phyloP scores from a whole-genome alignment of 2,797 vertebrate genomes.

The Crenuchus spilurus region DNA sequence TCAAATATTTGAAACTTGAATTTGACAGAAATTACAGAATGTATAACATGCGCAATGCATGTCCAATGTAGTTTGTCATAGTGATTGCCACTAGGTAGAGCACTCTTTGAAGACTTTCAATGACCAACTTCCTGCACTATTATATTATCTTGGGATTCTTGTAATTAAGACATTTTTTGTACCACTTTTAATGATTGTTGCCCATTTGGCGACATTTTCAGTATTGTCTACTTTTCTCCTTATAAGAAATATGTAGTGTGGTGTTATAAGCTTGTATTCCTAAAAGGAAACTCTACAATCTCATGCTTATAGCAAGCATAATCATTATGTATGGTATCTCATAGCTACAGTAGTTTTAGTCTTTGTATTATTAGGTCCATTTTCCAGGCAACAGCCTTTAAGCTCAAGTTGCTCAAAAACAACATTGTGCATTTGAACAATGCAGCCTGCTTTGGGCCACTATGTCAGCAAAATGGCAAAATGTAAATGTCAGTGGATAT shows the following conservation, averaged over 20 bases:
- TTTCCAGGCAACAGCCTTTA: neutral
- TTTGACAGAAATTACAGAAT: slow-evolving; percentile 31
- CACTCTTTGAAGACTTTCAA: neutral
- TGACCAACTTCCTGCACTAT: slow-evolving; percentile 1
- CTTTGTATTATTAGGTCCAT: neutral
- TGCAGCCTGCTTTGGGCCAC: slow-evolving; percentile 5
- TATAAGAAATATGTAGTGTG: slow-evolving; percentile 22
- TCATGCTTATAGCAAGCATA: neutral
- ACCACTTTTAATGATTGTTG: slow-evolving; percentile 13
- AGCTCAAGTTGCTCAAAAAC: neutral
- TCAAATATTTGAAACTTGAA: slow-evolving; percentile 45
- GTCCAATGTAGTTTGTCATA: neutral
- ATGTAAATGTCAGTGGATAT: slow-evolving; percentile 22
- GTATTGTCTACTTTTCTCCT: slow-evolving; percentile 22
- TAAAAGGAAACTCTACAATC: neutral
- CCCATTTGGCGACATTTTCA: slow-evolving; percentile 25
- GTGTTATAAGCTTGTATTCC: slow-evolving; percentile 12
- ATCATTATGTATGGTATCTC: neutral
- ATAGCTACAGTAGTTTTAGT: neutral
- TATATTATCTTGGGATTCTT: neutral
- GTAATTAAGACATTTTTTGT: neutral
- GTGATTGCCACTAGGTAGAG: neutral
- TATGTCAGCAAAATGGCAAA: slow-evolving; percentile 5
- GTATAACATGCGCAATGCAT: slow-evolving; percentile 14
- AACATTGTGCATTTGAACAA: neutral